phyloP scores from a whole-genome alignment of 1,140 invertebrate species.

The Mylabris phalerata region DNA sequence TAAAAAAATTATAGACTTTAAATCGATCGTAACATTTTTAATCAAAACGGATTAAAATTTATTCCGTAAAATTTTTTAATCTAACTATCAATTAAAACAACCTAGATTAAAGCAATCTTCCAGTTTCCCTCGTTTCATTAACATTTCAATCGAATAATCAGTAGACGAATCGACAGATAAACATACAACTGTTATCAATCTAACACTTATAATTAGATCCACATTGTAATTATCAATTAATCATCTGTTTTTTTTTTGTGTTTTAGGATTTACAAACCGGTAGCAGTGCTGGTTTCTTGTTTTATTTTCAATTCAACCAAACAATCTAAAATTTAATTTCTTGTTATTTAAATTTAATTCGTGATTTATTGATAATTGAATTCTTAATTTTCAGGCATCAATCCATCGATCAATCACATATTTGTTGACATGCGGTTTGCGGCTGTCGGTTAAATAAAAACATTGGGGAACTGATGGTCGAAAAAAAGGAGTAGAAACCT shows the following conservation, averaged over 20 bases:
- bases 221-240: background rate
- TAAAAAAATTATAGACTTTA: too few relatives aligned
- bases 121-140: too few relatives aligned
- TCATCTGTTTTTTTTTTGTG: background rate
- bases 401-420: conserved; percentile 9
- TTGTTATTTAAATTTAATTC: conserved; percentile 1
- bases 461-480: too few relatives aligned
- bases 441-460: background rate
- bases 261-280: background rate
- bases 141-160: too few relatives aligned
- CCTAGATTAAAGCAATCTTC: too few relatives aligned
- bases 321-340: background rate
- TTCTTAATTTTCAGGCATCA: conserved; percentile 8
- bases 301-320: background rate
- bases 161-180: too few relatives aligned
- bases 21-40: too few relatives aligned
- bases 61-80: too few relatives aligned
- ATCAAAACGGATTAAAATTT: too few relatives aligned
- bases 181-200: too few relatives aligned
- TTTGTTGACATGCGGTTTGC: conserved; percentile 9
- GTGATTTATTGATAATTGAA: conserved; percentile 7
- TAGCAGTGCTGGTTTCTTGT: background rate
- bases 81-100: too few relatives aligned
- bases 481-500: background rate
- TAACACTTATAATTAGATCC: too few relatives aligned